A percentile compares a stretch with the other conserved stretches of the same genome.
Evolutionary conservation across 2,888 invertebrate species (phyloP).

Genomic region (Eurois occulta): DNA sequence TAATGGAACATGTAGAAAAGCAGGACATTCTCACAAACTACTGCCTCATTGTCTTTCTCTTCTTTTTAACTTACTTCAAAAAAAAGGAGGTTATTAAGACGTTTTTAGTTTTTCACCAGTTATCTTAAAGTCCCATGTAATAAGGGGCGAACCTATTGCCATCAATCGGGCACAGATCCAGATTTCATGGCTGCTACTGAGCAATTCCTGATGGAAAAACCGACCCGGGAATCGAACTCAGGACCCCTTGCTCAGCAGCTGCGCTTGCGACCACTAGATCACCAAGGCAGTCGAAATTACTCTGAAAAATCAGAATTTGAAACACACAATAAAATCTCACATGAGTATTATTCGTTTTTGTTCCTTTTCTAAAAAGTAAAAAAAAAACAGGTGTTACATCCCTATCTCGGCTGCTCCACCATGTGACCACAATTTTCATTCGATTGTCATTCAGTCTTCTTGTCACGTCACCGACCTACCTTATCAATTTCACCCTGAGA

Average conservation of each 20-base stretch:
- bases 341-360: background rate
- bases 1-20: background rate
- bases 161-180: background rate
- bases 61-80: background rate
- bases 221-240: background rate
- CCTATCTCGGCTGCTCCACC: background rate
- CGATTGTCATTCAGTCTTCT: conserved; percentile 34
- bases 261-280: background rate
- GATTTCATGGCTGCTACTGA: background rate
- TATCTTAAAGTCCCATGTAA: background rate
- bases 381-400: conserved; percentile 34
- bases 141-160: background rate
- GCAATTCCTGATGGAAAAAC: background rate
- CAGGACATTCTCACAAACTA: background rate
- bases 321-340: background rate
- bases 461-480: conserved; percentile 48
- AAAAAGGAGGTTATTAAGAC: background rate
- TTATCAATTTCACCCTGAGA: conserved; percentile 55
- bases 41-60: background rate
- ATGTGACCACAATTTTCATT: conserved; percentile 17
- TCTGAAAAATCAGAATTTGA: background rate
- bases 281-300: background rate
- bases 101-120: background rate
- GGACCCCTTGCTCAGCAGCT: background rate
- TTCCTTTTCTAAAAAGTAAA: background rate